These are phyloP conservation scores for Xyliphius kryptos DNA, from an alignment of 2,113 vertebrate species.

Conservation along the genomic window DNA sequence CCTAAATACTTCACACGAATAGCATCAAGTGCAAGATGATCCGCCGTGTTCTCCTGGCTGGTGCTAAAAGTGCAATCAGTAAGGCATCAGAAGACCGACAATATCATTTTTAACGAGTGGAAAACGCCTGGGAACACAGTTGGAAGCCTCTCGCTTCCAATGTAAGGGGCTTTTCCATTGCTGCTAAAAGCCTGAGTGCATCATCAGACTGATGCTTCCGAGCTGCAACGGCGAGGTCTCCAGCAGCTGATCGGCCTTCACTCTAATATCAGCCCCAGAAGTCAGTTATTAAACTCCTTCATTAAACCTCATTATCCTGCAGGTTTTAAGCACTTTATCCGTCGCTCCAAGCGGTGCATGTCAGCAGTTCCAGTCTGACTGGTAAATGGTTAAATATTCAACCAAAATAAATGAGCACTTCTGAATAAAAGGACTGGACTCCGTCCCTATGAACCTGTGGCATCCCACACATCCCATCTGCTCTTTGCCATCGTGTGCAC, in stretches of 20 bases:
- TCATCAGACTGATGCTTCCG: slow-evolving; percentile 1
- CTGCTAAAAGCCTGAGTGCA: background rate
- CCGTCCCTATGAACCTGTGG: slow-evolving; percentile 15
- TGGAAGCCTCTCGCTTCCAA: slow-evolving; percentile 5
- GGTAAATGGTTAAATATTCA: slow-evolving; percentile 14
- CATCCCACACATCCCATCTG: slow-evolving; percentile 8
- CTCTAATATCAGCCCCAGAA: slow-evolving; percentile 16
- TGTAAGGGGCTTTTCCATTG: slow-evolving; percentile 14
- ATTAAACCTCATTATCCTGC: slow-evolving; percentile 12
- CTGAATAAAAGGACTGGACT: slow-evolving; percentile 32
- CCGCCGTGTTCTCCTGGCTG: slow-evolving; percentile 14
- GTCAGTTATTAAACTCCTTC: background rate
- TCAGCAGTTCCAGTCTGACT: slow-evolving; percentile 18
- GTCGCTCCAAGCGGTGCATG: slow-evolving; percentile 33
- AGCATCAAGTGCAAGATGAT: slow-evolving; percentile 35
- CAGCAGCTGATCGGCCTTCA: slow-evolving; percentile 9
- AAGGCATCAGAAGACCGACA: slow-evolving; percentile 39
- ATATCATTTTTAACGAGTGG: slow-evolving; percentile 28
- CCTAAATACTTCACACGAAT: slow-evolving; percentile 14
- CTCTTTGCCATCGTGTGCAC: slow-evolving; percentile 4
- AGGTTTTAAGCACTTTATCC: slow-evolving; percentile 11
- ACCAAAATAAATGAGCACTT: slow-evolving; percentile 29
- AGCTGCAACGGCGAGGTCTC: background rate
- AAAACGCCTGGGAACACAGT: slow-evolving; percentile 31
- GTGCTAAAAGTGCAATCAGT: slow-evolving; percentile 36